Percentiles rank a stretch among this genome's conserved stretches.
Evolutionary conservation across 1,140 invertebrate genomes (phyloP).

Genomic region (Mamestra configurata): DNA sequence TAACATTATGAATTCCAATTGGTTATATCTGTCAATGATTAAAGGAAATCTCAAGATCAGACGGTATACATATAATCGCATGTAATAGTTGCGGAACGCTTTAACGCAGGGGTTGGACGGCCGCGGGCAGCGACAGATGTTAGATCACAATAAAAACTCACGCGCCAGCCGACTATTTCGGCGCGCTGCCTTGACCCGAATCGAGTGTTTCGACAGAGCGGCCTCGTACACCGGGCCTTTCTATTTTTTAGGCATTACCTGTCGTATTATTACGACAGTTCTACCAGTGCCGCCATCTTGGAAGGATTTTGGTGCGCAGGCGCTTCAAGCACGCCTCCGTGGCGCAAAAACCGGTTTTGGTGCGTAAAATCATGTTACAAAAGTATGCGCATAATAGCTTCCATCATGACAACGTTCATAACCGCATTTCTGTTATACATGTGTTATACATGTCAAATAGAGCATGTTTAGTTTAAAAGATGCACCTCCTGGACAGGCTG

Average conservation of each 20-base stretch:
- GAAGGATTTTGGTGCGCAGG: conserved; percentile 75
- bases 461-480: not conserved
- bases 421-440: conserved; percentile 4
- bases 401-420: conserved; percentile 5
- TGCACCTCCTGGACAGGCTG: not conserved
- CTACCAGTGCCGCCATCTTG: conserved; percentile 80
- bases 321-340: conserved; percentile 64
- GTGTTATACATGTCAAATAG: not conserved
- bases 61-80: not conserved
- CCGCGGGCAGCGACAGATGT: conserved; percentile 80
- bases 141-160: conserved; percentile 86
- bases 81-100: conserved; percentile 44
- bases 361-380: conserved; percentile 61
- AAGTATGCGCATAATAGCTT: conserved; percentile 32
- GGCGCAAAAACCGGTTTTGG: conserved; percentile 65
- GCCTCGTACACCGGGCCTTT: conserved; percentile 87
- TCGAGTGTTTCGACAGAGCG: conserved; percentile 86
- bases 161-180: conserved; percentile 86
- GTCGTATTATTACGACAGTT: conserved; percentile 86
- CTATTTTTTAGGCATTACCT: conserved; percentile 88
- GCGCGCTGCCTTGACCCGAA: conserved; percentile 86
- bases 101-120: conserved; percentile 60
- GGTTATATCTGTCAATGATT: not conserved
- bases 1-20: not conserved
- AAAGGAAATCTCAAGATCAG: not conserved